phyloP scores from a whole-genome alignment of 1,140 invertebrate genomes.

The Sarcophaga peregrina region DNA sequence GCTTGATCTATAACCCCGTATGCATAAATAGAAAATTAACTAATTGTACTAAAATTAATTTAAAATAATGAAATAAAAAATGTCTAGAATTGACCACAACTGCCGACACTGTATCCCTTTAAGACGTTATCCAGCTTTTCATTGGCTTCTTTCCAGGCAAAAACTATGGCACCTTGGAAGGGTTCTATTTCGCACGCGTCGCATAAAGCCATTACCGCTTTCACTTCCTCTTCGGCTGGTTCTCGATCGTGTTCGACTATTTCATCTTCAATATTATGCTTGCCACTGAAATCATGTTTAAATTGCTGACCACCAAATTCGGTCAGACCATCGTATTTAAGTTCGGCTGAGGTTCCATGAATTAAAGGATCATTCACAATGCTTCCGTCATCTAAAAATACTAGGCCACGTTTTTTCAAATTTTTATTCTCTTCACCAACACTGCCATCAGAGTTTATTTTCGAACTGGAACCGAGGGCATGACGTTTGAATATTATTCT shows the following conservation, averaged over 20 bases:
- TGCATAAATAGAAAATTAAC: not conserved
- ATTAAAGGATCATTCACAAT: slow-evolving; percentile 74
- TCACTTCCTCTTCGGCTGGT: slow-evolving; percentile 83
- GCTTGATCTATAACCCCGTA: not conserved
- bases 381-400: slow-evolving; percentile 74
- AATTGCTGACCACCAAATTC: slow-evolving; percentile 73
- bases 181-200: slow-evolving; percentile 78
- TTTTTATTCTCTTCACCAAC: slow-evolving; percentile 63
- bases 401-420: slow-evolving; percentile 71
- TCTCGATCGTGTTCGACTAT: slow-evolving; percentile 76
- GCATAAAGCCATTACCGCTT: slow-evolving; percentile 80
- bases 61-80: not conserved
- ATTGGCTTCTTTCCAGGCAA: slow-evolving; percentile 75
- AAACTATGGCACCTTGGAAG: slow-evolving; percentile 79
- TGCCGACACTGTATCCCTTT: slow-evolving; percentile 70
- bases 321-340: slow-evolving; percentile 71
- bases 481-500: slow-evolving; percentile 70
- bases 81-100: slow-evolving; percentile 77
- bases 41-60: not conserved
- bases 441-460: slow-evolving; percentile 23
- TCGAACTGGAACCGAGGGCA: slow-evolving; percentile 51
- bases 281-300: slow-evolving; percentile 57
- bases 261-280: slow-evolving; percentile 62
- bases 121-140: slow-evolving; percentile 70
- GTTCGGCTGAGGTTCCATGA: slow-evolving; percentile 36